phyloP scores from a whole-genome alignment of 1,140 invertebrate species.

The Bombus waltoni region DNA sequence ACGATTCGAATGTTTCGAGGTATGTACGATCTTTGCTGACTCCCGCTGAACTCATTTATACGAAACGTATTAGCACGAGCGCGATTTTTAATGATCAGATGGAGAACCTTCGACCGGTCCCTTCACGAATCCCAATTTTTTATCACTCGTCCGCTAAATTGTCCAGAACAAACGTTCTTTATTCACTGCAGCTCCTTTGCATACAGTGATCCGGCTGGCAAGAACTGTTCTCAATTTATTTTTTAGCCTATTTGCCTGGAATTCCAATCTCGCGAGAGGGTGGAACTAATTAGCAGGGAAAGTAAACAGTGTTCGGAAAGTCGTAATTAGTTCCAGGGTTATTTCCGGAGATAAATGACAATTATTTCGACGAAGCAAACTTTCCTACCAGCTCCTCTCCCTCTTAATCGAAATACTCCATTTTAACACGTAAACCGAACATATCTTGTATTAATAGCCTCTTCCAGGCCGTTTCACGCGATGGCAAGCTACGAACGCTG shows the following conservation, averaged over 20 bases:
- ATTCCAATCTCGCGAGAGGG: constrained; percentile 27
- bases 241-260: background rate
- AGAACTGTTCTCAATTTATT: background rate
- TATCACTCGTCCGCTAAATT: background rate
- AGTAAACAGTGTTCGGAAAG: constrained; percentile 7
- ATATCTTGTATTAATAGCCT: background rate
- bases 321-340: constrained; percentile 28
- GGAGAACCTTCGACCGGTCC: background rate
- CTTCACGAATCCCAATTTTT: background rate
- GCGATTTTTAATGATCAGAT: background rate
- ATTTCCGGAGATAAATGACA: constrained; percentile 22
- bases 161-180: background rate
- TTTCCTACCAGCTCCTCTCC: background rate
- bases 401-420: background rate
- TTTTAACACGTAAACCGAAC: background rate
- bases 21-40: background rate
- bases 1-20: too few relatives aligned
- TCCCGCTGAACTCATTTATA: background rate
- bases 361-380: background rate
- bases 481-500: too few relatives aligned
- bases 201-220: background rate
- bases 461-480: background rate
- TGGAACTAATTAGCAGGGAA: constrained; percentile 55
- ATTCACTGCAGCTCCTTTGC: too few relatives aligned
- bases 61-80: background rate